Evolutionary conservation across 1,140 invertebrate species (phyloP).

Genomic region (Thrips palmi): DNA sequence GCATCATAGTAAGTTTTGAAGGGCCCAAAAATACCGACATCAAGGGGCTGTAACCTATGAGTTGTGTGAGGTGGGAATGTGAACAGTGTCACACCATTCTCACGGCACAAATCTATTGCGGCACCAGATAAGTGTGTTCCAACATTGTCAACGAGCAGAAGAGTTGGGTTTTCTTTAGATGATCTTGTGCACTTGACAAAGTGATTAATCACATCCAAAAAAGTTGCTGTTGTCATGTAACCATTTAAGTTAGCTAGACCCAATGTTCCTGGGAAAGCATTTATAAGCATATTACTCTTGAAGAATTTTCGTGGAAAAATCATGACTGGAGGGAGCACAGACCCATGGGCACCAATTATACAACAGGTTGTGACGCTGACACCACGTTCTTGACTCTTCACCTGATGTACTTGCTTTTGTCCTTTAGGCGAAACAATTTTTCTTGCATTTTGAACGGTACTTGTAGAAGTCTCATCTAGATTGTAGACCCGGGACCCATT

Average conservation of each 20-base stretch:
- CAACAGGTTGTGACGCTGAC: conserved; percentile 17
- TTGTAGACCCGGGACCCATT: conserved; percentile 17
- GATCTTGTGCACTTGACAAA: conserved; percentile 18
- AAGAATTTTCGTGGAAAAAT: conserved; percentile 10
- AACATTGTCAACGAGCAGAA: conserved; percentile 26
- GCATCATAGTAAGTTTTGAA: conserved; percentile 17
- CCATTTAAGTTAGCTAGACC: conserved; percentile 1
- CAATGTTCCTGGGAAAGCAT: conserved; percentile 3
- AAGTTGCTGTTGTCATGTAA: conserved; percentile 3
- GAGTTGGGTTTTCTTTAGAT: conserved; percentile 18
- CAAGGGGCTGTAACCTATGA: conserved; percentile 22
- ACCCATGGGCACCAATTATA: conserved; percentile 9
- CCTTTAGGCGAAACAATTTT: conserved; percentile 17
- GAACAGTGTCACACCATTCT: conserved; percentile 20
- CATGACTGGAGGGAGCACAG: conserved; percentile 10
- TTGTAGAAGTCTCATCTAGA: conserved; percentile 16
- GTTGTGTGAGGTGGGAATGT: conserved; percentile 24
- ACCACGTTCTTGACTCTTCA: conserved; percentile 17
- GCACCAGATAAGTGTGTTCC: conserved; percentile 15
- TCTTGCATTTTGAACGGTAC: conserved; percentile 14
- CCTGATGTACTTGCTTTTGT: conserved; percentile 17
- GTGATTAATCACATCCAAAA: conserved; percentile 18
- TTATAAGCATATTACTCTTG: background rate
- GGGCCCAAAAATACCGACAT: conserved; percentile 16
- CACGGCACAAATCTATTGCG: conserved; percentile 17